A percentile compares a stretch with the other conserved stretches of the same genome.
phyloP scores from a whole-genome alignment of 2,888 invertebrate species.

The Tiphia femorata region DNA sequence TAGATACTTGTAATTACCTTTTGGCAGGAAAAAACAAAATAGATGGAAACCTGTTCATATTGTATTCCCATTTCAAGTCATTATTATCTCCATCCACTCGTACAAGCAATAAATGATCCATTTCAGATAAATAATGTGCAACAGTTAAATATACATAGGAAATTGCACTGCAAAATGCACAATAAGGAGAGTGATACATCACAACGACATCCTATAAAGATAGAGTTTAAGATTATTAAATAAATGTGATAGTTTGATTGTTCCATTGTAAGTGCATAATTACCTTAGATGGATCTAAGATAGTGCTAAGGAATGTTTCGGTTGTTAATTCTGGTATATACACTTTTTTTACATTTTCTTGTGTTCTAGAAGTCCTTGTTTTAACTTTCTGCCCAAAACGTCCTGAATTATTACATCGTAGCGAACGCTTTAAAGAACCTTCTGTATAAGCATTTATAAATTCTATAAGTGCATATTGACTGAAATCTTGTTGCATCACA shows the following conservation, averaged over 20 bases:
- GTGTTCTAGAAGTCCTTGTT: slow-evolving; percentile 37
- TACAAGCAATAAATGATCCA: slow-evolving; percentile 72
- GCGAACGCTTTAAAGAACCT: slow-evolving; percentile 65
- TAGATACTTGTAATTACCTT: slow-evolving; percentile 70
- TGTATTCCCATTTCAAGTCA: slow-evolving; percentile 90
- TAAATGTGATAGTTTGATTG: neutral
- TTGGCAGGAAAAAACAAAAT: slow-evolving; percentile 83
- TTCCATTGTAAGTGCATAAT: neutral
- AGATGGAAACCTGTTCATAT: slow-evolving; percentile 83
- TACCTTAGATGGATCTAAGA: slow-evolving; percentile 75
- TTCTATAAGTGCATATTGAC: slow-evolving; percentile 63
- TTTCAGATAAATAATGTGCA: slow-evolving; percentile 74
- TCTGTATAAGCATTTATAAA: slow-evolving; percentile 71
- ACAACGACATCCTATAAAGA: slow-evolving; percentile 74
- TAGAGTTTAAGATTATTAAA: no score
- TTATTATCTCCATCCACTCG: slow-evolving; percentile 86
- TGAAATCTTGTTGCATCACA: slow-evolving; percentile 71
- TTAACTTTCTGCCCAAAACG: slow-evolving; percentile 43
- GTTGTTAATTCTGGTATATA: slow-evolving; percentile 78
- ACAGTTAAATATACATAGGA: slow-evolving; percentile 78
- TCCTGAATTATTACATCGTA: slow-evolving; percentile 60
- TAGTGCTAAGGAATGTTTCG: slow-evolving; percentile 74
- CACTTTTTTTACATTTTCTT: slow-evolving; percentile 53
- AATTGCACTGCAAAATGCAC: slow-evolving; percentile 81
- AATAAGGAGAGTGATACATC: slow-evolving; percentile 83